phyloP scores from a whole-genome alignment of 2,113 vertebrate species.

The Chaetops frenatus region DNA sequence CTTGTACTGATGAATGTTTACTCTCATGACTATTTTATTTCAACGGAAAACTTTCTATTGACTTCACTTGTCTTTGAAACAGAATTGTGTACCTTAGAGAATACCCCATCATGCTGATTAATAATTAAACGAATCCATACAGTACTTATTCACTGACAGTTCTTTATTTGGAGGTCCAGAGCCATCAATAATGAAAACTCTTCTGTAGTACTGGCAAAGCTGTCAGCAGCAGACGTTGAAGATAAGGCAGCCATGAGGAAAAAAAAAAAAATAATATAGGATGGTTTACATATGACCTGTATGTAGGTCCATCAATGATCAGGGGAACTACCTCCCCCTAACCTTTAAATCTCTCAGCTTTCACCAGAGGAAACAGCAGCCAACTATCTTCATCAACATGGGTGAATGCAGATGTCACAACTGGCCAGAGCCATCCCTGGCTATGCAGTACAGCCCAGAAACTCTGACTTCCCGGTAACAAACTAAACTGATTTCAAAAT shows the following conservation, averaged over 20 bases:
- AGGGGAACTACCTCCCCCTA: not conserved
- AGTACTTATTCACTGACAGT: constrained; percentile 24
- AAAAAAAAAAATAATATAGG: not conserved
- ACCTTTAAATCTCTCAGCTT: not conserved
- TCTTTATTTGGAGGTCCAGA: constrained; percentile 1
- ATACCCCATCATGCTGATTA: not conserved
- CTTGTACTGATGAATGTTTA: not conserved
- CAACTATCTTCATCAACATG: not conserved
- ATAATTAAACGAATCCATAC: constrained; percentile 51
- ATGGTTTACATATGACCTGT: not conserved
- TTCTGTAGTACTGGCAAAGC: not conserved
- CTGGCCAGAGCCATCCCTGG: not conserved
- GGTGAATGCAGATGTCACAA: not conserved
- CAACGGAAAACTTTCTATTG: constrained; percentile 21
- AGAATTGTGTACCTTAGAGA: constrained; percentile 14
- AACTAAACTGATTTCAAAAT: not conserved
- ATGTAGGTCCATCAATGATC: not conserved
- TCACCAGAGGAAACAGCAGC: not conserved
- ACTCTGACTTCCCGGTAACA: not conserved
- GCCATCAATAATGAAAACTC: constrained; percentile 32
- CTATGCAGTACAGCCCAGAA: not conserved
- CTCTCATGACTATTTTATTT: constrained; percentile 28
- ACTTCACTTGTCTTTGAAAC: constrained; percentile 35
- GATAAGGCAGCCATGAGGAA: not conserved
- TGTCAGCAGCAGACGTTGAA: not conserved